A percentile compares a stretch with the other conserved stretches of the same genome.
Evolutionary conservation across 2,888 invertebrate genomes (phyloP).

Genomic region (Apocheima hispidaria): DNA sequence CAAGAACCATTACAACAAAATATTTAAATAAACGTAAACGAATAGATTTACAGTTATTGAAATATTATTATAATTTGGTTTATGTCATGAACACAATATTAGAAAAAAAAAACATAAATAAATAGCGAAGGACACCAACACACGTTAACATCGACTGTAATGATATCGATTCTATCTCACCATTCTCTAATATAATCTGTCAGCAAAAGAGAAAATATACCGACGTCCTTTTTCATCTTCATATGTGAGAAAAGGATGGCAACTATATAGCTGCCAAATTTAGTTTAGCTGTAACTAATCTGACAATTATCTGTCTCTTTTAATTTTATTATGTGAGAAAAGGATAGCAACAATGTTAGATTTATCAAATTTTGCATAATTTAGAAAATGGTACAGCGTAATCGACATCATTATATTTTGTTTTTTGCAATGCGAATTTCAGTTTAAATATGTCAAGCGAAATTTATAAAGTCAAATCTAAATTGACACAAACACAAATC

Average conservation of each 20-base stretch:
- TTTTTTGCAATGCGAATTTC: background rate
- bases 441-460: too few relatives aligned
- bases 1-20: background rate
- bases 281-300: background rate
- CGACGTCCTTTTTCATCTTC: too few relatives aligned
- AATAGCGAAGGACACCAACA: conserved; percentile 36
- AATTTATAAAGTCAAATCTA: conserved; percentile 1
- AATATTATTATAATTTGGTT: conserved; percentile 53
- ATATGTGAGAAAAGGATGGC: background rate
- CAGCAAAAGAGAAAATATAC: background rate
- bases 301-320: too few relatives aligned
- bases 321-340: too few relatives aligned
- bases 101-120: conserved; percentile 28
- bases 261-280: background rate
- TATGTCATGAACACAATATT: conserved; percentile 57
- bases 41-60: conserved; percentile 31
- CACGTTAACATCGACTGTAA: conserved; percentile 43
- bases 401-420: background rate
- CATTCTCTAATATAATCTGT: background rate
- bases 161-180: background rate
- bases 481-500: conserved; percentile 24
- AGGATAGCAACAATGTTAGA: too few relatives aligned
- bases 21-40: background rate
- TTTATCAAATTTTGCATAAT: background rate
- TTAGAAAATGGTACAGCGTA: background rate